Evolutionary conservation across 64 coral and sea anemone genomes (phyloP), one percentile per base, ranked within the genome.

Genomic region (Porites lutea): DNA sequence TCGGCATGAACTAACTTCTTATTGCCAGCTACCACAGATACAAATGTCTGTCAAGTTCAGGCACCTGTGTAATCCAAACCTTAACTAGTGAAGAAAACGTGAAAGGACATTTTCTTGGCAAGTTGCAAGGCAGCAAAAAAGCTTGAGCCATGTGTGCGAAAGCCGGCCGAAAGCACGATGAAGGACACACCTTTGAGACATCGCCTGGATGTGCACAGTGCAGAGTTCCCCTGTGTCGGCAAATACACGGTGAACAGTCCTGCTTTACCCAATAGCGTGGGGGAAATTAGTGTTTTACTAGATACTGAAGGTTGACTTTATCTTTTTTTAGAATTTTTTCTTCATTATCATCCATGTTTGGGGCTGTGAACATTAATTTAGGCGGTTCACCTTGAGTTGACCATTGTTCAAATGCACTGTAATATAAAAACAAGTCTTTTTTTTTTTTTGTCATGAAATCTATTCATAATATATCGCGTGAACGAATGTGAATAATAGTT

Each of bases 101-200:
- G 22, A 13, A 47, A 71, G 52, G 52, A 58, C 71, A 75, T 37
- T 88, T 57, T 59, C 50, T 88, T 7, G 86, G 86, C 12, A 88
- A 88, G 45, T 15, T 59, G 54, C 50, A 88, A 44, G 71, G 86
- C 45, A 75, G 68, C 45, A 88, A 88, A 48, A 88, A 58, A 46
- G 66, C 65, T 87, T 79, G 76, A 21, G 48, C 48, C 48, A 71
- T 87, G 63, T 72, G 65, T 67, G 60, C 8, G 5, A 83, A 13
- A 58, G 54, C 55, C 2, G 58, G 55, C 60, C 18, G 72, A 8
- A 75, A 75, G 21, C 72, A 21, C 12, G 13, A 75, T 4, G 72
- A 75, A 45, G 72, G 53, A 55, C 53, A 45, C 66, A 49, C 60
- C 14, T 46, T 64, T 18, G 16, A 84, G 1, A n/a, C 16, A 65